phyloP scores from a whole-genome alignment of 2,888 invertebrate species.

The Eumacrocentrus americanus region DNA sequence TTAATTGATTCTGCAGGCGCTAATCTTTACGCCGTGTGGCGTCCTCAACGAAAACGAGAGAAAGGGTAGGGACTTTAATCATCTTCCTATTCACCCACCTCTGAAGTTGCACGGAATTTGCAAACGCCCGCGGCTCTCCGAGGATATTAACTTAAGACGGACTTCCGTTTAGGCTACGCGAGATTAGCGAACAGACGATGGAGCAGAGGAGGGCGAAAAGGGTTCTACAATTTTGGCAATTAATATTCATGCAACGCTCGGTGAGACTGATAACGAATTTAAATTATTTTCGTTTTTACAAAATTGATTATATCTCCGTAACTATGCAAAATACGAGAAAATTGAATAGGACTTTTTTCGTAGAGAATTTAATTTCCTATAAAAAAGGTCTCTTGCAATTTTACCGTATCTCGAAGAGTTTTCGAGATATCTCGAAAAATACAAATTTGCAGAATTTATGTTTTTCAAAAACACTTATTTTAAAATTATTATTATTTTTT shows the following conservation, averaged over 20 bases:
- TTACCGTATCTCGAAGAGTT: too few relatives aligned
- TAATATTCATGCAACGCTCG: slow-evolving; percentile 8
- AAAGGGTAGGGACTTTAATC: slow-evolving; percentile 37
- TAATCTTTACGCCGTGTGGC: slow-evolving; percentile 44
- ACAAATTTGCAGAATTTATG: too few relatives aligned
- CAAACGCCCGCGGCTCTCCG: slow-evolving; percentile 26
- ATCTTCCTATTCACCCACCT: slow-evolving; percentile 25
- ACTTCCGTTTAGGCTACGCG: slow-evolving; percentile 39
- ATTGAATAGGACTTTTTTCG: too few relatives aligned
- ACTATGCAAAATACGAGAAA: too few relatives aligned
- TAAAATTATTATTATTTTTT: too few relatives aligned
- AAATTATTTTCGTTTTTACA: not conserved
- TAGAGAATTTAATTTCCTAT: too few relatives aligned
- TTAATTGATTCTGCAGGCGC: slow-evolving; percentile 53
- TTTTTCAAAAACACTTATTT: too few relatives aligned
- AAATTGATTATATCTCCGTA: not conserved
- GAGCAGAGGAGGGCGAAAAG: not conserved
- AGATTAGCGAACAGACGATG: slow-evolving; percentile 26
- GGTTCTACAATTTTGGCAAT: slow-evolving; percentile 1
- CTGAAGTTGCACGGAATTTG: slow-evolving; percentile 36
- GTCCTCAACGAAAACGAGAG: slow-evolving; percentile 26
- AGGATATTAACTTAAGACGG: slow-evolving; percentile 46
- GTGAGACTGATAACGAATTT: not conserved
- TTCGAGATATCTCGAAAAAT: too few relatives aligned
- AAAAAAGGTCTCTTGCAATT: too few relatives aligned